Conservation (phyloP, 2,888 invertebrate species). For the Rhabditophanes sp. region DNA sequence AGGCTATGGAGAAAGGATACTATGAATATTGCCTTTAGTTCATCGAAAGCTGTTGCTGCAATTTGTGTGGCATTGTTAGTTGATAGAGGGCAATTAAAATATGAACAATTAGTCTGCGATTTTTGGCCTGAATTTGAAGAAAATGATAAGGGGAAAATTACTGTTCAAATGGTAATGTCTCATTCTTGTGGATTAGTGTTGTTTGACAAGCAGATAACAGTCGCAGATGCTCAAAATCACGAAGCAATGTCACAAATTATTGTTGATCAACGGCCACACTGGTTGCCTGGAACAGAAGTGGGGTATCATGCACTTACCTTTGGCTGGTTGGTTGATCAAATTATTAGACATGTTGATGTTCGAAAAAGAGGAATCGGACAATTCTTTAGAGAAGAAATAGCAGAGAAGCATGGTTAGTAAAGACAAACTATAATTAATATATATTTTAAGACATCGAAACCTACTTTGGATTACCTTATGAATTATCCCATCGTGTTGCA, state of each 20-base stretch:
- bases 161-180: constrained; percentile 33
- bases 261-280: constrained; percentile 26
- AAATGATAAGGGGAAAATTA: constrained; percentile 45
- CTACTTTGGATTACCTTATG: constrained; percentile 22
- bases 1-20: constrained; percentile 28
- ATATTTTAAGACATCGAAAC: constrained; percentile 16
- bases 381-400: constrained; percentile 34
- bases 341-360: constrained; percentile 44
- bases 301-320: constrained; percentile 45
- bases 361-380: constrained; percentile 34
- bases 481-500: constrained; percentile 21
- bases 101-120: constrained; percentile 34
- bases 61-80: constrained; percentile 39
- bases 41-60: constrained; percentile 31
- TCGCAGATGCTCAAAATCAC: constrained; percentile 34
- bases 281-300: constrained; percentile 12
- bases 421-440: too few relatives aligned
- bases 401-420: constrained; percentile 14
- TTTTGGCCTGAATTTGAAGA: constrained; percentile 46
- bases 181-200: constrained; percentile 44
- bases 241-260: constrained; percentile 31
- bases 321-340: constrained; percentile 44
- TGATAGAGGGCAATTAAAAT: constrained; percentile 42
- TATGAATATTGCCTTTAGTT: constrained; percentile 24
- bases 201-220: constrained; percentile 31